Conservation (phyloP, 2,888 invertebrate genomes). For the Cyclophora albipunctata region DNA sequence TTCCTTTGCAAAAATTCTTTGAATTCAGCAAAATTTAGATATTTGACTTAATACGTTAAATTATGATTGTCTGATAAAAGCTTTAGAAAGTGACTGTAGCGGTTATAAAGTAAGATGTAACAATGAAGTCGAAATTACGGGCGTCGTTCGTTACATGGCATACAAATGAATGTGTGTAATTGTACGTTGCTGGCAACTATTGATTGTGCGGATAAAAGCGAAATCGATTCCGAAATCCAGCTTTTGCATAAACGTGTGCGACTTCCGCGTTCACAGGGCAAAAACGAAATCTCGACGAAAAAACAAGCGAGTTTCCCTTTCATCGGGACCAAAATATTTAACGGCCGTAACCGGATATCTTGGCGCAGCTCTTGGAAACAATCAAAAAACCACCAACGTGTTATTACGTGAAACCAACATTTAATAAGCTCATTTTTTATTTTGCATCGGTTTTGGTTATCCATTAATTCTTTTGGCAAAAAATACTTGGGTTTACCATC, state of each 20-base stretch:
- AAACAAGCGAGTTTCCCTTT: conserved; percentile 72
- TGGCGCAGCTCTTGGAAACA: conserved; percentile 66
- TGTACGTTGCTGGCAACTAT: conserved; percentile 56
- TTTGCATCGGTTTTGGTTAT: conserved; percentile 69
- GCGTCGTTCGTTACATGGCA: conserved; percentile 35
- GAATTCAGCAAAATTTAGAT: conserved; percentile 62
- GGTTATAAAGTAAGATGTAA: conserved; percentile 32
- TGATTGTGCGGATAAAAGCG: conserved; percentile 53
- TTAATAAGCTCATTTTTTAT: conserved; percentile 73
- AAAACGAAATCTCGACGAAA: conserved; percentile 63
- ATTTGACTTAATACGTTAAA: conserved; percentile 60
- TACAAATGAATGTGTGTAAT: conserved; percentile 53
- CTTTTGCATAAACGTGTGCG: conserved; percentile 68
- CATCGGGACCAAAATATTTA: conserved; percentile 71
- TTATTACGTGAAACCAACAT: conserved; percentile 75
- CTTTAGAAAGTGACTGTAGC: conserved; percentile 20
- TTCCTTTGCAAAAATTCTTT: conserved; percentile 66
- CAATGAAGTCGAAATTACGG: conserved; percentile 46
- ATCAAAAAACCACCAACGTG: conserved; percentile 71
- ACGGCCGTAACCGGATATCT: conserved; percentile 74
- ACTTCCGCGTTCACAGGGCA: conserved; percentile 68
- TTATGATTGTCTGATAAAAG: conserved; percentile 52
- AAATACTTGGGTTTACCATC: conserved; percentile 59
- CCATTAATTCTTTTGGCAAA: conserved; percentile 70
- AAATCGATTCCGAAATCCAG: conserved; percentile 60